Evolutionary conservation across 2,113 vertebrate genomes (phyloP), one percentile per base, ranked within the genome.

Genomic region (Notarius lentiginosus): DNA sequence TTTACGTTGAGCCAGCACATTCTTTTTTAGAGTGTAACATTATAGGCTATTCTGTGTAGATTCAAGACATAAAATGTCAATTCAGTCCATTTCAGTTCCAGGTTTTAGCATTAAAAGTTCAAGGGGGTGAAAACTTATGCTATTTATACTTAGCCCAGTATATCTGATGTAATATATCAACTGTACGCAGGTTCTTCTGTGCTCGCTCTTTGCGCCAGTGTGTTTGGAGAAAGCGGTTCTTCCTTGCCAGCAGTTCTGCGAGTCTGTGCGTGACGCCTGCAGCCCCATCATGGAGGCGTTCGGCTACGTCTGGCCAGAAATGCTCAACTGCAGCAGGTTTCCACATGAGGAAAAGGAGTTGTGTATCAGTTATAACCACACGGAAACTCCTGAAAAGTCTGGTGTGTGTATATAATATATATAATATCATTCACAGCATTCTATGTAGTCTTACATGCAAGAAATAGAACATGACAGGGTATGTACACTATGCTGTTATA

Each of bases 241-340:
- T 91, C 98, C 98, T 4, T 99, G 98, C 93, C 96, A 97, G 85
- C 96, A 96, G 96, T 94, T 99, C 88, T 99, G 98, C 84, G 97
- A 98, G 94, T 96, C 96, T 0, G 98, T 99, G 90, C 96, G 98
- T 0, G 97, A 99, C 92, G 94, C 97, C 89, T 99, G 98, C 82
- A 96, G 95, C 88, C 98, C 98, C 1, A 97, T 99, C 94, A 99
- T 99, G 98, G 96, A 98, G 94, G 95, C 97, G 84, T 99, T 97
- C 68, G 98, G 98, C 80, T 99, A 98, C 94, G 96, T 97, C 89
- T 99, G 98, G 98, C 98, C 98, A 0, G 97, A 98, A 91, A 99
- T 99, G 98, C 97, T 99, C 91, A 97, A 96, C 84, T 99, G 98
- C 49, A 96, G 97, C 94, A 97, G 97, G 95, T 99, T 97, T 22